Conservation (phyloP, 2,888 invertebrate species). For the Parnassius glacialis region DNA sequence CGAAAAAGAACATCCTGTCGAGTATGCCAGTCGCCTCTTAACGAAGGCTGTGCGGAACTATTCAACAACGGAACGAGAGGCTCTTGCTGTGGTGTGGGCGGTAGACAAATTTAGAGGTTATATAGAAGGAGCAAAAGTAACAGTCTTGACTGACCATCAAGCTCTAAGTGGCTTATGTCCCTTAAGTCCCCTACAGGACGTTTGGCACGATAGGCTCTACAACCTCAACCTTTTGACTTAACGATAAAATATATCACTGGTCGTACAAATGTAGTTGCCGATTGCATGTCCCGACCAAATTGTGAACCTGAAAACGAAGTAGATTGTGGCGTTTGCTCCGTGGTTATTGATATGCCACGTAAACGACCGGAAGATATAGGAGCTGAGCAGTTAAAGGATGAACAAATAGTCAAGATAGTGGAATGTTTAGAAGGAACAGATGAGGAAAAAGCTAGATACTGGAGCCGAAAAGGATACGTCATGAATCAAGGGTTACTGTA, state of each 20-base stretch:
- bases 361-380: no score
- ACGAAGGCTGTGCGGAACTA: no score
- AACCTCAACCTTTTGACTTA: no score
- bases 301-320: neutral
- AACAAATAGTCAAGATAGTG: no score
- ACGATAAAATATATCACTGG: conserved; percentile 47
- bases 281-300: conserved; percentile 38
- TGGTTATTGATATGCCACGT: no score
- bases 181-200: conserved; percentile 55
- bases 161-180: conserved; percentile 58
- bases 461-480: conserved; percentile 36
- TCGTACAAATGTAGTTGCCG: conserved; percentile 48
- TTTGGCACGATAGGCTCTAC: conserved; percentile 35
- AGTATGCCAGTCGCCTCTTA: no score
- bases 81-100: conserved; percentile 30
- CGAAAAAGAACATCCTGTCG: no score
- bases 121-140: conserved; percentile 46
- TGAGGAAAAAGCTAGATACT: conserved; percentile 21
- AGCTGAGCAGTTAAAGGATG: no score
- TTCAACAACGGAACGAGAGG: no score
- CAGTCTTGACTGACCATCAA: conserved; percentile 56
- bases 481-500: conserved; percentile 37
- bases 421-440: no score
- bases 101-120: conserved; percentile 35
- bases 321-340: conserved; percentile 8